Base-by-base conservation (phyloP, 2,113 vertebrate species). In the Psilopogon haemacephalus region DNA sequence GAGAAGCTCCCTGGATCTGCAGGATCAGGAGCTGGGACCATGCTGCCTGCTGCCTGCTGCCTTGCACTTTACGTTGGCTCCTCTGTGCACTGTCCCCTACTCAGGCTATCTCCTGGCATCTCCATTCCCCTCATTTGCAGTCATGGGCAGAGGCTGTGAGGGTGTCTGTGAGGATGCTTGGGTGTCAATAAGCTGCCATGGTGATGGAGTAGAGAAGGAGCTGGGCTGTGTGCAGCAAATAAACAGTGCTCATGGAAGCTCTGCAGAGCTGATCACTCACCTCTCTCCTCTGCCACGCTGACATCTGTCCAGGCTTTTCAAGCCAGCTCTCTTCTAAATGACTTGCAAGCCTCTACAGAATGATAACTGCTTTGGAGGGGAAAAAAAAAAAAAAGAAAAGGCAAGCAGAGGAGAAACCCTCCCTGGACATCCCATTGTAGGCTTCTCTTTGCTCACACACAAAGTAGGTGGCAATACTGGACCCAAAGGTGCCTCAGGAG, bases 141-240 rank as follows among this genome's bases (percentile, higher is more conserved):
- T 42, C 52, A 30, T 13, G 33, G 72, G 60, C n/a, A 64, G 90
- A 52, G 44, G 65, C 73, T 83, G 9, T 15, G 52, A 67, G 93
- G 33, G n/a, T 85, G 88, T 30, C 60, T 74, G 79, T 3, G 37
- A 40, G 62, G 86, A 33, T 40, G 54, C 50, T 63, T 77, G 89
- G 74, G 12, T 74, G 88, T 88, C 32, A 50, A 69, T 86, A 17
- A 75, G 32, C 19, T 42, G 82, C 87, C 6, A 14, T n/a, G 74
- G 70, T 89, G 94, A 71, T 86, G 86, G 83, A 96, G 86, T 40
- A 54, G 35, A 81, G 72, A 83, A 69, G 27, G 19, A 50, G 85
- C 70, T 59, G 2, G 2, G 10, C 23, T 38, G 58, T 27, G 65
- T 3, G 3, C 59, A 81, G 84, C 75, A 59, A 28, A 69, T 32